These are phyloP conservation scores for Smutsia gigantea DNA, from an alignment of 2,797 vertebrate genomes.

Conservation along the genomic window DNA sequence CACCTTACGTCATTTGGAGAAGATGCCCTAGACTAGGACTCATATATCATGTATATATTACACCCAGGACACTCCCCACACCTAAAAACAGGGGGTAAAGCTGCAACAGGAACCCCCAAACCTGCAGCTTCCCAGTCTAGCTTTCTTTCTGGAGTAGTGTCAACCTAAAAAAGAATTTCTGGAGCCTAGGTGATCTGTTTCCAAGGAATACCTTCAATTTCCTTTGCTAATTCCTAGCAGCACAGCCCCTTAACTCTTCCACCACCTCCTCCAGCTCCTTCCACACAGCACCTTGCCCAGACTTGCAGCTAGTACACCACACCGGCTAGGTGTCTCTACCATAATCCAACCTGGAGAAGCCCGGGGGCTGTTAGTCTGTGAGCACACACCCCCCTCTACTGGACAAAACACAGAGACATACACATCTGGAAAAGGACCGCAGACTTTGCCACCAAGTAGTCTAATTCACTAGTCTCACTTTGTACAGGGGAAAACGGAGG, in stretches of 20 bases:
- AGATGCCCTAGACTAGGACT: not conserved
- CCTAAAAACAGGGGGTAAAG: not conserved
- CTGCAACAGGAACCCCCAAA: not conserved
- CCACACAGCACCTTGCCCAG: accelerated
- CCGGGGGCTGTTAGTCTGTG: conserved; percentile 18
- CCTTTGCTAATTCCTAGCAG: not conserved
- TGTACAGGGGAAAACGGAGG: not conserved
- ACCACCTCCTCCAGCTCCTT: not conserved
- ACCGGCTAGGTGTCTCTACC: not conserved
- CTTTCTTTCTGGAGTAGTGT: not conserved
- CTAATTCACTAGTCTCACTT: not conserved
- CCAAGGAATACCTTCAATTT: not conserved
- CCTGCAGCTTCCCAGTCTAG: not conserved
- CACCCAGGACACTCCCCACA: not conserved
- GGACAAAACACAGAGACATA: conserved; percentile 61
- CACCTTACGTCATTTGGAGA: not conserved
- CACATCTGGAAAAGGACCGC: not conserved
- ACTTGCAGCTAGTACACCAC: not conserved
- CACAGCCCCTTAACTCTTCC: not conserved
- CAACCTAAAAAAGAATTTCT: not conserved
- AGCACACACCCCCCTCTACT: conserved; percentile 75
- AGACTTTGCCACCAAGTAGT: not conserved
- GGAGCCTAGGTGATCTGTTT: not conserved
- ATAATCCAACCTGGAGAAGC: not conserved
- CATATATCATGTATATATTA: not conserved